These are phyloP conservation scores for Centruroides sculpturatus DNA, from an alignment of 1,140 invertebrate genomes.

Conservation along the genomic window DNA sequence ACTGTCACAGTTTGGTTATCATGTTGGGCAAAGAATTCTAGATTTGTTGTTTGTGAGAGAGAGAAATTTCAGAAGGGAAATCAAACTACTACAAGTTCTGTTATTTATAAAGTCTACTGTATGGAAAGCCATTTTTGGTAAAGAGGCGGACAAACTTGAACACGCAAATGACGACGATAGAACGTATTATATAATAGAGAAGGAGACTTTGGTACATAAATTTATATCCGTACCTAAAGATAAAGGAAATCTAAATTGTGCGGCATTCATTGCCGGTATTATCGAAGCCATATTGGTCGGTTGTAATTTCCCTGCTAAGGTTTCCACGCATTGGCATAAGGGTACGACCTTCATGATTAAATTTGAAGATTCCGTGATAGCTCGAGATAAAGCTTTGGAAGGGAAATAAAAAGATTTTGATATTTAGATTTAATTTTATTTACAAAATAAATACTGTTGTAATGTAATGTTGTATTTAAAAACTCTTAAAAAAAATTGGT, in stretches of 20 bases:
- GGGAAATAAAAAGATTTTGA: constrained; percentile 43
- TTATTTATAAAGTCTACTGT: constrained; percentile 90
- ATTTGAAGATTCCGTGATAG: constrained; percentile 88
- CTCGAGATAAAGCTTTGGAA: constrained; percentile 81
- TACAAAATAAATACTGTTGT: too few relatives aligned
- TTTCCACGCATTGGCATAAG: constrained; percentile 97
- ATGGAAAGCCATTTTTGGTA: constrained; percentile 95
- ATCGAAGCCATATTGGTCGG: constrained; percentile 89
- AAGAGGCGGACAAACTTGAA: constrained; percentile 96
- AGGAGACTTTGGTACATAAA: constrained; percentile 90
- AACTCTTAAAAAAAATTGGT: too few relatives aligned
- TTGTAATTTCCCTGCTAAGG: constrained; percentile 89
- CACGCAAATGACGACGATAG: constrained; percentile 93
- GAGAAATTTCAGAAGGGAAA: constrained; percentile 85
- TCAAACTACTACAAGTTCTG: constrained; percentile 85
- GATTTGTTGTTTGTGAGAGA: constrained; percentile 89
- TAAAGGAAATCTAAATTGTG: constrained; percentile 89
- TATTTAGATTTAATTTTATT: too few relatives aligned
- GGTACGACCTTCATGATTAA: constrained; percentile 98
- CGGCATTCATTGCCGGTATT: constrained; percentile 95
- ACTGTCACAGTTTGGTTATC: constrained; percentile 80
- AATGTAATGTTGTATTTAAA: too few relatives aligned
- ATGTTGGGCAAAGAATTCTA: constrained; percentile 83
- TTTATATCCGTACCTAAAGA: constrained; percentile 97
- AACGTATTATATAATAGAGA: constrained; percentile 88